These are phyloP conservation scores for Orbicella faveolata DNA, from an alignment of 64 coral and sea anemone species.

Conservation along the genomic window DNA sequence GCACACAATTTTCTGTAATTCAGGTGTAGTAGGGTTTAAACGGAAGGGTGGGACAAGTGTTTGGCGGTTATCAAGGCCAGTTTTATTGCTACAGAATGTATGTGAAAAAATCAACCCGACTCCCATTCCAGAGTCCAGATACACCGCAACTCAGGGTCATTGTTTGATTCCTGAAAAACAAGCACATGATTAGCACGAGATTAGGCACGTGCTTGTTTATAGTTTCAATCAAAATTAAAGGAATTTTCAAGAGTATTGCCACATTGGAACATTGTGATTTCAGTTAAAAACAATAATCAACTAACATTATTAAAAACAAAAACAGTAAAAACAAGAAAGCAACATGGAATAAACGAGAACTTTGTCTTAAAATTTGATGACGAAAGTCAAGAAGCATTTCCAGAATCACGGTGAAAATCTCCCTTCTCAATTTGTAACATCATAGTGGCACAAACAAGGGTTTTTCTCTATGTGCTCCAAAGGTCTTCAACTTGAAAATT, in stretches of 20 bases:
- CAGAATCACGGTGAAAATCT: background rate
- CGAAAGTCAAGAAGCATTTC: background rate
- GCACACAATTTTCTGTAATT: too few species aligned
- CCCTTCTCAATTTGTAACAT: background rate
- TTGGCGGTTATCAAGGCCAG: background rate
- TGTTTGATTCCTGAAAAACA: background rate
- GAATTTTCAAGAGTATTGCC: constrained; percentile 6
- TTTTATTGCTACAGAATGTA: background rate
- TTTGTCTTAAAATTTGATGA: too few species aligned
- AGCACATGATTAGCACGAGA: background rate
- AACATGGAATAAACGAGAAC: too few species aligned
- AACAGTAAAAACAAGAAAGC: too few species aligned
- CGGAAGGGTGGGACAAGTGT: background rate
- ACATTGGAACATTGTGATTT: too few species aligned
- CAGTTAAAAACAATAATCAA: too few species aligned
- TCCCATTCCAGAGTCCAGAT: constrained; percentile 29
- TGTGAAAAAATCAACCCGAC: background rate
- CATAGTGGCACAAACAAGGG: background rate
- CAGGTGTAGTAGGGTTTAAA: too few species aligned
- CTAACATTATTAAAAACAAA: too few species aligned
- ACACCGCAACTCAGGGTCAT: background rate
- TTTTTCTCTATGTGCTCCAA: background rate
- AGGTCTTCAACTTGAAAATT: constrained; percentile 13
- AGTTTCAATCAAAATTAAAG: background rate
- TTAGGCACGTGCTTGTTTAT: background rate